A percentile compares a stretch with the other conserved stretches of the same genome.
Evolutionary conservation across 1,140 invertebrate species (phyloP).

Genomic region (Lerema accius): DNA sequence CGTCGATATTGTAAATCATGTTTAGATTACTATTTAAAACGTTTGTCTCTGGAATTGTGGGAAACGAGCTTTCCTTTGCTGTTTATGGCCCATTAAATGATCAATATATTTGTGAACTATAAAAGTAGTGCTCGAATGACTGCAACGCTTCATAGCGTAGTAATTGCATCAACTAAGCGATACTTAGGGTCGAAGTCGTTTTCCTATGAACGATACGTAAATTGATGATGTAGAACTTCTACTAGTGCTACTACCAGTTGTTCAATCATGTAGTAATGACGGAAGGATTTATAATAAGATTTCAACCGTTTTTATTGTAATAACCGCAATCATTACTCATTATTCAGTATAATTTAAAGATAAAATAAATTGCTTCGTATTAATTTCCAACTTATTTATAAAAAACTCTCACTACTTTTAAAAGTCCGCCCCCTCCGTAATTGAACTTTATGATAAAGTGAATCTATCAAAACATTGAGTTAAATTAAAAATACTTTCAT

Average conservation of each 20-base stretch:
- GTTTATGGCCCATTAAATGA: neutral
- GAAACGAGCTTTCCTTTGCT: conserved; percentile 6
- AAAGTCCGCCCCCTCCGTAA: too few species aligned
- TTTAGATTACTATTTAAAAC: conserved; percentile 22
- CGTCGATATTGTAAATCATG: conserved; percentile 30
- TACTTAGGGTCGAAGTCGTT: conserved; percentile 10
- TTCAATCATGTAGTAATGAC: conserved; percentile 24
- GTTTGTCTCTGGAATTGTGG: conserved; percentile 11
- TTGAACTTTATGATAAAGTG: too few species aligned
- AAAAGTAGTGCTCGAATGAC: neutral
- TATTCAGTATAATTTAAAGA: too few species aligned
- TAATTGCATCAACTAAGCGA: conserved; percentile 22
- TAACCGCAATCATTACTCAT: neutral
- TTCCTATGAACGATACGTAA: conserved; percentile 14
- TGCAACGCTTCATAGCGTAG: conserved; percentile 18
- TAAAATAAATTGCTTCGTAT: too few species aligned
- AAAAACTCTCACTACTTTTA: too few species aligned
- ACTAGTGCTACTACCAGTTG: conserved; percentile 8
- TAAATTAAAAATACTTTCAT: too few species aligned
- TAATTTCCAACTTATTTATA: too few species aligned
- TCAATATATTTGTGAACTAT: neutral
- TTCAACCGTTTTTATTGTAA: conserved; percentile 17
- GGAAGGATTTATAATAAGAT: conserved; percentile 16
- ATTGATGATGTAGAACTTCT: conserved; percentile 15
- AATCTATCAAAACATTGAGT: too few species aligned